These are phyloP conservation scores for Temnothorax unifasciatus DNA, from an alignment of 2,888 invertebrate genomes.

Conservation along the genomic window DNA sequence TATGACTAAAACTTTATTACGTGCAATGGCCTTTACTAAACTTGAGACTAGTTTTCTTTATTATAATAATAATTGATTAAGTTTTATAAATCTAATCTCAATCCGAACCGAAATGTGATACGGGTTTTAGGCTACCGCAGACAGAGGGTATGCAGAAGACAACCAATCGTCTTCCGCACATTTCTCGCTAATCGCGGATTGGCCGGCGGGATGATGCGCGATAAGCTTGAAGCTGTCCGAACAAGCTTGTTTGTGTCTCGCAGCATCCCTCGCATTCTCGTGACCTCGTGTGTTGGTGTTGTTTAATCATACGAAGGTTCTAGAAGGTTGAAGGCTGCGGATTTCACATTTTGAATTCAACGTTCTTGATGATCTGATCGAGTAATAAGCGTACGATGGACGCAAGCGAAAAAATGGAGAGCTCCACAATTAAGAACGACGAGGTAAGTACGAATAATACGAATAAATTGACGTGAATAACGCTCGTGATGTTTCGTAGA, in stretches of 20 bases:
- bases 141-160: too few species aligned
- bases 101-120: too few species aligned
- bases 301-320: background rate
- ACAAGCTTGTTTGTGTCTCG: background rate
- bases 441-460: background rate
- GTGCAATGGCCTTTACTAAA: too few species aligned
- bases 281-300: too few species aligned
- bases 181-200: background rate
- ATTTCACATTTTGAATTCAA: background rate
- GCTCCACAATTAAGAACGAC: too few species aligned
- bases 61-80: too few species aligned
- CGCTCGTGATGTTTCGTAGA: slow-evolving; percentile 72
- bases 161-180: background rate
- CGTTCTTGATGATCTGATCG: background rate
- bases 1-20: too few species aligned
- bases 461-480: background rate
- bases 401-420: background rate
- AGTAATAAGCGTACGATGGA: background rate
- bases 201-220: background rate
- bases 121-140: too few species aligned
- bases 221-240: background rate
- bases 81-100: too few species aligned
- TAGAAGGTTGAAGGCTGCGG: background rate
- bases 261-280: background rate
- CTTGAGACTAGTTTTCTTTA: too few species aligned